Evolutionary conservation across 2,797 vertebrate genomes (phyloP).

Genomic region (Eremophila alpestris): DNA sequence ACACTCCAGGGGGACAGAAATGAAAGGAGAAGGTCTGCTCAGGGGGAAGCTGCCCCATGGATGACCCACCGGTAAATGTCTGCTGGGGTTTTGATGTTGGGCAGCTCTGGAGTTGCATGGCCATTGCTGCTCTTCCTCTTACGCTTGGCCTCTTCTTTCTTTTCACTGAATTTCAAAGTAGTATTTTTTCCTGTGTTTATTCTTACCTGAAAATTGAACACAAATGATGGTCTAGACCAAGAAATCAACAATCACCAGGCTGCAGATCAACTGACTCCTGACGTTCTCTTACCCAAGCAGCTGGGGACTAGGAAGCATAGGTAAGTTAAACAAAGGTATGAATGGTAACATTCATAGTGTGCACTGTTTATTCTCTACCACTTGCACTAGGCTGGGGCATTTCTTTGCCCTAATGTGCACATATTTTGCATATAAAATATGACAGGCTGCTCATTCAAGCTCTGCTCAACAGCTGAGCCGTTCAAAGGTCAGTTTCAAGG

Average conservation of each 20-base stretch:
- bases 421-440: not conserved
- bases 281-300: not conserved
- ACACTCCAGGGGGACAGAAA: not conserved
- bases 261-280: not conserved
- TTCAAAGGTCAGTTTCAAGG: not conserved
- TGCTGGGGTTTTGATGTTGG: constrained; percentile 87
- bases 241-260: constrained; percentile 9
- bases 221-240: constrained; percentile 16
- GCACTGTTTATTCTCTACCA: not conserved
- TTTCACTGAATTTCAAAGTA: constrained; percentile 95
- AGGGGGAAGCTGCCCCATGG: not conserved
- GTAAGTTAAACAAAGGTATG: not conserved
- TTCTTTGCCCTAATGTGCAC: not conserved
- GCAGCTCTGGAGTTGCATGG: constrained; percentile 82
- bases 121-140: constrained; percentile 90
- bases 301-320: not conserved
- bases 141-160: constrained; percentile 92
- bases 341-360: not conserved
- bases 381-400: not conserved
- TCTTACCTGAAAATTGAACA: constrained; percentile 84
- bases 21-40: not conserved
- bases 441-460: not conserved
- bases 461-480: not conserved
- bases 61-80: constrained; percentile 90
- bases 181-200: constrained; percentile 99